phyloP scores from a whole-genome alignment of 35 echinoderm and acorn worm species.

The Apostichopus californicus region DNA sequence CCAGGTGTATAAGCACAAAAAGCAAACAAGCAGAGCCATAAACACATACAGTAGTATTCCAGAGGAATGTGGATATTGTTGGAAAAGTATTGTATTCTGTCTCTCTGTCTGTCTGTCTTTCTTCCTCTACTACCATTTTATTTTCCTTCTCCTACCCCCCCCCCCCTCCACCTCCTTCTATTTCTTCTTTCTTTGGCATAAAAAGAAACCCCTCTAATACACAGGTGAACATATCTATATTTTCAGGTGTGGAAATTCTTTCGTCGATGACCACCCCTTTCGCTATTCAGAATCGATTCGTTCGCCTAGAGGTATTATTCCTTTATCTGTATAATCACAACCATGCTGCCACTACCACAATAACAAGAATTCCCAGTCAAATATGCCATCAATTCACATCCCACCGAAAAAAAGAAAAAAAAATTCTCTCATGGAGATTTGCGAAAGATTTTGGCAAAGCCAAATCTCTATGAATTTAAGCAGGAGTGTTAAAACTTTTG shows the following conservation, averaged over 20 bases:
- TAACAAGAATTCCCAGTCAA: background rate
- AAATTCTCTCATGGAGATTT: constrained; percentile 5
- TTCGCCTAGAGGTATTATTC: background rate
- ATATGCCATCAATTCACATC: background rate
- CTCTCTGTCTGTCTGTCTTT: background rate
- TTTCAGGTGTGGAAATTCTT: constrained; percentile 35
- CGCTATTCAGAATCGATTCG: background rate
- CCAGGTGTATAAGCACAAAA: background rate
- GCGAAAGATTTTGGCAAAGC: background rate
- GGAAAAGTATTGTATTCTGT: background rate
- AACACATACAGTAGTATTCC: no score
- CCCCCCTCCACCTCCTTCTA: no score
- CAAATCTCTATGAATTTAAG: no score
- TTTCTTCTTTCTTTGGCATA: no score
- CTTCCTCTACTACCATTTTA: background rate
- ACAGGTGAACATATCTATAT: constrained; percentile 14
- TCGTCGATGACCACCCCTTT: background rate
- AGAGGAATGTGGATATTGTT: background rate
- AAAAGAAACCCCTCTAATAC: background rate
- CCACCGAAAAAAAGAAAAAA: background rate
- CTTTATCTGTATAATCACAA: background rate
- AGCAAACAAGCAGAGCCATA: background rate
- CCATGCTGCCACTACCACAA: background rate
- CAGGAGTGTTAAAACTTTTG: no score
- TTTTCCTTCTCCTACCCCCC: background rate